phyloP scores from a whole-genome alignment of 2,888 invertebrate species.

The Netelia fuscicornis region DNA sequence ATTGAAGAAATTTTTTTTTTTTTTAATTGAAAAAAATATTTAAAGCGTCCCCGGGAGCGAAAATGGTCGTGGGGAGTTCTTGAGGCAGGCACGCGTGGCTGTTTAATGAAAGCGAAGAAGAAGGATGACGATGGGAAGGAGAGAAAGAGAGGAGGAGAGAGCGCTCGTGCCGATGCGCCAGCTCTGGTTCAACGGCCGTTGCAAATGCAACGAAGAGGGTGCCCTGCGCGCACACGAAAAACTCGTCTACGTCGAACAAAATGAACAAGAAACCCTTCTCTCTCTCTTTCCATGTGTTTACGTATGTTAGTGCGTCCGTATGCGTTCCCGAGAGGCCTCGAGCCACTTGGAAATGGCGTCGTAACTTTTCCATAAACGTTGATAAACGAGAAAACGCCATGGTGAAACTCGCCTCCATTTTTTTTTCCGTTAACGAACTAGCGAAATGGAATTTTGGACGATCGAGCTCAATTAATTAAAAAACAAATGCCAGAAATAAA shows the following conservation, averaged over 20 bases:
- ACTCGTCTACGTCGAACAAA: conserved; percentile 57
- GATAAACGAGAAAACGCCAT: no score
- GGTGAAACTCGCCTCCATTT: no score
- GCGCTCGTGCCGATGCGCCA: conserved; percentile 31
- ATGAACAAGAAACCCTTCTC: conserved; percentile 12
- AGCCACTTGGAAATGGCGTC: not conserved
- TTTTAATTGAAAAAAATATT: not conserved
- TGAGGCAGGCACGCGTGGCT: conserved; percentile 30
- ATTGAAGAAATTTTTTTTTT: not conserved
- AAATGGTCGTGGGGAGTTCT: conserved; percentile 25
- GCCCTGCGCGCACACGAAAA: conserved; percentile 47
- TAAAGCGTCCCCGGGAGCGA: conserved; percentile 39
- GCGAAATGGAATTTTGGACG: no score
- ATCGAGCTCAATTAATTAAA: no score
- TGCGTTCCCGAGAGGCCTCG: no score
- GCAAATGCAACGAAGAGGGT: conserved; percentile 29
- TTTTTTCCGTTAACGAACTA: no score
- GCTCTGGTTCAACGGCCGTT: conserved; percentile 62
- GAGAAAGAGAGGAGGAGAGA: conserved; percentile 18
- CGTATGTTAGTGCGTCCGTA: no score
- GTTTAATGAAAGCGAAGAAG: conserved; percentile 49
- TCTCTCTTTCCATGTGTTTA: no score
- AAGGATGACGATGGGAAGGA: conserved; percentile 9
- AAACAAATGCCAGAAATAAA: no score
- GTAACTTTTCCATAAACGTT: not conserved